Percentiles rank a stretch among this genome's conserved stretches.
phyloP scores from a whole-genome alignment of 2,888 invertebrate genomes.

The Oxycera nigricornis region DNA sequence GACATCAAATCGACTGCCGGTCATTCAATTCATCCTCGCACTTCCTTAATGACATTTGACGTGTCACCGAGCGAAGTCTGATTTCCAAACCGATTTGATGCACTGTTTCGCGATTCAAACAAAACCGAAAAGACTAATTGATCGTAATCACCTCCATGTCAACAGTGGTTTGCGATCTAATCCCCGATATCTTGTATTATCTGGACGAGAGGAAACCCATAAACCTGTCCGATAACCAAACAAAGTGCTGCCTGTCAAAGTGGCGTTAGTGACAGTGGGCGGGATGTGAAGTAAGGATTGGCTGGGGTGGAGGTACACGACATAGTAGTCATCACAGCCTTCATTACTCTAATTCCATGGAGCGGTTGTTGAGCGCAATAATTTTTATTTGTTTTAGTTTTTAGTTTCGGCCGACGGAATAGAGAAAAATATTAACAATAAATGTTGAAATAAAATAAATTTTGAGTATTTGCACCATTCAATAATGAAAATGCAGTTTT shows the following conservation, averaged over 20 bases:
- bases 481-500: too few relatives aligned
- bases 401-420: too few relatives aligned
- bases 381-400: too few relatives aligned
- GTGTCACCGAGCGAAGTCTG: conserved; percentile 23
- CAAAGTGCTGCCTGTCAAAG: conserved; percentile 22
- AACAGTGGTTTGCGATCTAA: not conserved
- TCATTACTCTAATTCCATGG: too few relatives aligned
- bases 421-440: too few relatives aligned
- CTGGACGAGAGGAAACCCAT: conserved; percentile 16
- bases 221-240: conserved; percentile 30
- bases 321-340: too few relatives aligned
- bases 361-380: too few relatives aligned
- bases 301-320: not conserved
- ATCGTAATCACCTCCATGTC: conserved; percentile 25
- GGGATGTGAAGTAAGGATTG: not conserved
- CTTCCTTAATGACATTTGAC: conserved; percentile 20
- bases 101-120: not conserved
- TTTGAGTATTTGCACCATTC: too few relatives aligned
- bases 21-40: not conserved
- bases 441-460: too few relatives aligned
- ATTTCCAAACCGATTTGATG: not conserved
- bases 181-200: conserved; percentile 12
- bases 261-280: conserved; percentile 4
- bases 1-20: not conserved
- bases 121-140: not conserved